These are phyloP conservation scores for Beroe ovata DNA, from an alignment of 37 sponge, comb jelly and placozoan genomes.

Conservation along the genomic window DNA sequence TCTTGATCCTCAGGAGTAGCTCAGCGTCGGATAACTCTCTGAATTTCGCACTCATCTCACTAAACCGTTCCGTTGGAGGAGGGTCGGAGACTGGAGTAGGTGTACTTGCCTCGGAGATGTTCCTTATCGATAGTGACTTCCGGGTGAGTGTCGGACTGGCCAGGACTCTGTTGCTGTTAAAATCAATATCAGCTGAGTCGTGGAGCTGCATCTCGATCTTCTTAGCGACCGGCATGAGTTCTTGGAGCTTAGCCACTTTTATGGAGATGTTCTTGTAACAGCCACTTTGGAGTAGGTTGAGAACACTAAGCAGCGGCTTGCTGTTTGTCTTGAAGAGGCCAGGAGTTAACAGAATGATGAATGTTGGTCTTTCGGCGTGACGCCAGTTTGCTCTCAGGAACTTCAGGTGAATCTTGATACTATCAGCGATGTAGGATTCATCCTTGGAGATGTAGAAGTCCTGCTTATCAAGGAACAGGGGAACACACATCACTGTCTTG, in stretches of 20 bases:
- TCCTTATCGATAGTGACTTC: slow-evolving; percentile 7
- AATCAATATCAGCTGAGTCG: slow-evolving; percentile 1
- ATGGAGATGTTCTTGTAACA: not conserved
- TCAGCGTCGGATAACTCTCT: not conserved
- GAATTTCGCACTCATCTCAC: not conserved
- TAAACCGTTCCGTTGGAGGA: not conserved
- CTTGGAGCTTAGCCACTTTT: not conserved
- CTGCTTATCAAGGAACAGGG: slow-evolving; percentile 73
- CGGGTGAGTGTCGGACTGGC: not conserved
- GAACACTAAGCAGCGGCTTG: not conserved
- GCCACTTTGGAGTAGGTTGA: not conserved
- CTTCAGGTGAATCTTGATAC: slow-evolving; percentile 68
- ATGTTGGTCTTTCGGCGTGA: not conserved
- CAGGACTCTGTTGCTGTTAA: not conserved
- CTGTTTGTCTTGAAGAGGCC: slow-evolving; percentile 12
- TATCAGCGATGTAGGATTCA: slow-evolving; percentile 73
- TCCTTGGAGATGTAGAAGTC: slow-evolving; percentile 94
- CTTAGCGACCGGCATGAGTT: not conserved
- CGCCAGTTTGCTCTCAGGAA: slow-evolving; percentile 13
- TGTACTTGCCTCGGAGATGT: not conserved
- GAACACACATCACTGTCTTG: slow-evolving; percentile 75
- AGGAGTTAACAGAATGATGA: not conserved
- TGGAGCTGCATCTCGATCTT: not conserved
- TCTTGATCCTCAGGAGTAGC: not conserved
- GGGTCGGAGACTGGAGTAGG: too few relatives aligned